Base-by-base conservation (phyloP, 2,797 vertebrate species). In the Fistularia tabacaria region DNA sequence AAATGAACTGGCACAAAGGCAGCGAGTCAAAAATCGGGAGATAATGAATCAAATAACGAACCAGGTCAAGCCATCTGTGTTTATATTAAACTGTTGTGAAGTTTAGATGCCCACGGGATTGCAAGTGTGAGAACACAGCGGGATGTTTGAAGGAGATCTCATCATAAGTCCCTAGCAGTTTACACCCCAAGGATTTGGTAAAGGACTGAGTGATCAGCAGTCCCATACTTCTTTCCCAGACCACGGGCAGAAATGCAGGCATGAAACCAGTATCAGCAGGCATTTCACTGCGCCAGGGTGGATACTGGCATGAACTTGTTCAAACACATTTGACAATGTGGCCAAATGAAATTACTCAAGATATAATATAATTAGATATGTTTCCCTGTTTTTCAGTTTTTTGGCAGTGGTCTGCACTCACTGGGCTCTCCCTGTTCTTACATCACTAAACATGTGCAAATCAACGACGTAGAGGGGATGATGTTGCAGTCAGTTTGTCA, bases 141-240 rank as follows among this genome's bases (percentile, higher is more conserved):
- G 12, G 39, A 65, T 58, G 60, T 55, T 54, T 25, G 44, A 63
- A 75, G 40, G 67, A 65, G 61, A 13, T 52, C 62, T 62, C 37
- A 25, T 38, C 62, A 42, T n/a, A 2, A 25, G 25, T 25, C 25
- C 25, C 25, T 25, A 25, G 25, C 25, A 38, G 3, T 47, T 39
- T 25, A 25, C 62, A 62, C 73, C 62, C 56, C 49, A 52, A 57
- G 62, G 69, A 58, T 71, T 66, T 82, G 76, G 76, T 74, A 63
- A 36, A 14, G 12, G 53, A 65, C 40, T 39, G 11, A 64, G 45
- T 9, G 52, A 67, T 50, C 60, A 53, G 45, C 55, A 40, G 49
- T 40, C 51, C 52, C 8, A 38, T 4, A 25, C 25, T 25, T 5
- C 39, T 48, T 62, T 64, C 71, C 64, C 63, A 64, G 55, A 51